These are phyloP conservation scores for Protonemura montana DNA, from an alignment of 2,888 invertebrate species.

Conservation along the genomic window DNA sequence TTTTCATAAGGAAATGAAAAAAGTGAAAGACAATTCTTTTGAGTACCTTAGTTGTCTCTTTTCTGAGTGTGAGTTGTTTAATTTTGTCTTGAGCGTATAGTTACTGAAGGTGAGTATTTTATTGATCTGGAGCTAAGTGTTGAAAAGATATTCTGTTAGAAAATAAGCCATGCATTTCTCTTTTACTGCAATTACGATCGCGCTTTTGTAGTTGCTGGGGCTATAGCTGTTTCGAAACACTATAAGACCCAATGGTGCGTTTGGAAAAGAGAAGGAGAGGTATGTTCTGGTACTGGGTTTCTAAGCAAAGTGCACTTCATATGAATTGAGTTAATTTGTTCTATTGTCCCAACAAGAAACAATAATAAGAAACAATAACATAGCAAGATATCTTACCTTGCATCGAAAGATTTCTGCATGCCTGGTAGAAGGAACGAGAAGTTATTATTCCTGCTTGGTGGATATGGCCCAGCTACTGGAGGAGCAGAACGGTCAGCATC, in stretches of 20 bases:
- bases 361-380: neutral
- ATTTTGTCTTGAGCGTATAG: slow-evolving; percentile 41
- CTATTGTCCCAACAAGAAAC: neutral
- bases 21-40: too few species aligned
- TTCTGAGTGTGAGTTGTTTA: slow-evolving; percentile 9
- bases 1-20: neutral
- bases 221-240: too few species aligned
- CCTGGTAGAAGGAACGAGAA: slow-evolving; percentile 73
- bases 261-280: too few species aligned
- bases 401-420: slow-evolving; percentile 73
- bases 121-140: too few species aligned
- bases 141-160: too few species aligned
- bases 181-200: too few species aligned
- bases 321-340: too few species aligned
- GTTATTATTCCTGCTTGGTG: slow-evolving; percentile 55
- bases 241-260: too few species aligned
- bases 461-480: slow-evolving; percentile 52
- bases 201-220: too few species aligned
- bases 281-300: too few species aligned
- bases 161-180: too few species aligned
- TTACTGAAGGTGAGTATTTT: neutral
- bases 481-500: slow-evolving; percentile 51
- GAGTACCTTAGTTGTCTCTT: neutral
- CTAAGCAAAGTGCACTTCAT: too few species aligned
- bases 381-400: slow-evolving; percentile 61